Conservation (phyloP, 1,140 invertebrate genomes). For the Trinorchestia longiramus region DNA sequence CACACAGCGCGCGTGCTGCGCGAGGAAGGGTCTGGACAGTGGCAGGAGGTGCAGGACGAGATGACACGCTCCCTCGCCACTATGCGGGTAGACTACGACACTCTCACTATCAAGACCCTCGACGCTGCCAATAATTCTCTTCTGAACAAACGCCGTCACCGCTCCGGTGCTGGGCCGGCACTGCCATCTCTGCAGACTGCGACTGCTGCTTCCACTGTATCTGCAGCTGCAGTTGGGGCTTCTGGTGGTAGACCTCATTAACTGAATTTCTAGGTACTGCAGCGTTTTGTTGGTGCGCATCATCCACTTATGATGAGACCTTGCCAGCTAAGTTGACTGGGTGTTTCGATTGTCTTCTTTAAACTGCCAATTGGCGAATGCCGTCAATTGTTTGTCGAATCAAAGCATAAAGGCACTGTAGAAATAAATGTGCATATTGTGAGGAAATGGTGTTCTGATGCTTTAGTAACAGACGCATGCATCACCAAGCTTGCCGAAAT, state of each 20-base stretch:
- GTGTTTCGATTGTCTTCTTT: neutral
- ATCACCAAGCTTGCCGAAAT: neutral
- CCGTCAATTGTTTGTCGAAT: no score
- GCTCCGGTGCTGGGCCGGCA: neutral
- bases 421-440: neutral
- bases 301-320: neutral
- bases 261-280: neutral
- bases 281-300: neutral
- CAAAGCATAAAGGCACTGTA: no score
- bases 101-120: slow-evolving; percentile 88
- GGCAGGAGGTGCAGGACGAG: slow-evolving; percentile 98
- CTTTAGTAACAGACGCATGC: neutral
- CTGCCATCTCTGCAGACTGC: slow-evolving; percentile 19
- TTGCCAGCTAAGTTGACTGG: neutral
- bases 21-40: slow-evolving; percentile 87
- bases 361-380: no score
- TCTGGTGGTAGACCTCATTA: slow-evolving; percentile 1
- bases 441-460: neutral
- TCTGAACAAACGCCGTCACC: slow-evolving; percentile 82
- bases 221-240: slow-evolving; percentile 23
- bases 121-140: slow-evolving; percentile 92
- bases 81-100: slow-evolving; percentile 84
- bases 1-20: slow-evolving; percentile 87
- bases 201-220: neutral
- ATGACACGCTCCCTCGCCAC: slow-evolving; percentile 96